Evolutionary conservation across 2,797 vertebrate genomes (phyloP).

Genomic region (Enteromius treurensis): DNA sequence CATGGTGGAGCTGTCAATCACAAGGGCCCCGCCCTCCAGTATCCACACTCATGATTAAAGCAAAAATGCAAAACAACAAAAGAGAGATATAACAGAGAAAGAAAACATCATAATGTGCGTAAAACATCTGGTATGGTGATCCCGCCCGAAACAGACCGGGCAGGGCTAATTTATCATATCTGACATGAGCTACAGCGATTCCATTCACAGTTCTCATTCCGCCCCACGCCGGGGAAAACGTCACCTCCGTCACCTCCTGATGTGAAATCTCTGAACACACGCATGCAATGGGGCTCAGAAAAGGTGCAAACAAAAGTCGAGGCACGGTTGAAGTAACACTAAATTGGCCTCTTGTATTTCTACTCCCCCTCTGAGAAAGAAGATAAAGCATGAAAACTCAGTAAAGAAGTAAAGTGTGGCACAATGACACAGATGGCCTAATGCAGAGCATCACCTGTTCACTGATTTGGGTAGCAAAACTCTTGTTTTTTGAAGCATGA

Average conservation of each 20-base stretch:
- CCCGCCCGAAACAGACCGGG: slow-evolving; percentile 30
- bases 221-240: slow-evolving; percentile 10
- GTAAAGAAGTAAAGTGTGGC: neutral
- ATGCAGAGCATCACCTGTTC: neutral
- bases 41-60: slow-evolving; percentile 39
- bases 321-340: slow-evolving; percentile 32
- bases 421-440: neutral
- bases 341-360: slow-evolving; percentile 3
- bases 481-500: neutral
- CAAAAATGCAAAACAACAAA: slow-evolving; percentile 31
- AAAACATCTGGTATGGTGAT: slow-evolving; percentile 33
- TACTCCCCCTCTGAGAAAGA: neutral
- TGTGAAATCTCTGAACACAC: slow-evolving; percentile 31
- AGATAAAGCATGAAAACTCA: slow-evolving; percentile 8
- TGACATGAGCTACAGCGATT: slow-evolving; percentile 52
- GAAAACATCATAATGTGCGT: slow-evolving; percentile 36
- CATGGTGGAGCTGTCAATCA: slow-evolving; percentile 49
- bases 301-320: slow-evolving; percentile 48
- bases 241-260: slow-evolving; percentile 9
- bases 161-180: slow-evolving; percentile 51
- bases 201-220: slow-evolving; percentile 59
- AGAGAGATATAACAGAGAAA: slow-evolving; percentile 24
- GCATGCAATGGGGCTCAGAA: slow-evolving; percentile 50
- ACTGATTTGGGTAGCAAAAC: neutral
- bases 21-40: slow-evolving; percentile 63